These are phyloP conservation scores for Conger conger DNA, from an alignment of 2,113 vertebrate genomes.

Conservation along the genomic window DNA sequence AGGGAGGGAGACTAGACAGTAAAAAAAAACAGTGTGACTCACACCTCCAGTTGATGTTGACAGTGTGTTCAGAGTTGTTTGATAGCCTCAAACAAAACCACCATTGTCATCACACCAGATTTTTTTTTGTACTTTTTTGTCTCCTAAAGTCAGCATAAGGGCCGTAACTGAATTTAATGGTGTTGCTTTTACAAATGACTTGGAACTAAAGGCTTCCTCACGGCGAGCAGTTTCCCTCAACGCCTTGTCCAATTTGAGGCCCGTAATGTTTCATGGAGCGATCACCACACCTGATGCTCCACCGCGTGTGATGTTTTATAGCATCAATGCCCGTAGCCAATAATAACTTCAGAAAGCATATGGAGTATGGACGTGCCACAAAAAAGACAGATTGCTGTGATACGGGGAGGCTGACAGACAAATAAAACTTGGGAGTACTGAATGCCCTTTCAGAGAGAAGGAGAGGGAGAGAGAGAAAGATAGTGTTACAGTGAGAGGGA, in stretches of 20 bases:
- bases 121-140: background rate
- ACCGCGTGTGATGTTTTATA: background rate
- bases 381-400: background rate
- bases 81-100: background rate
- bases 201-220: background rate
- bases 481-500: background rate
- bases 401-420: background rate
- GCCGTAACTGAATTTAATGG: slow-evolving; percentile 25
- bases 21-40: too few relatives aligned
- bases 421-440: background rate
- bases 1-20: too few relatives aligned
- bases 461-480: background rate
- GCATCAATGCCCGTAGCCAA: background rate
- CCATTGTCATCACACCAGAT: background rate
- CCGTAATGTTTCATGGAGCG: slow-evolving; percentile 16
- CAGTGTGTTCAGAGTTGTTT: background rate
- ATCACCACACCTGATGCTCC: background rate
- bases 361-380: background rate
- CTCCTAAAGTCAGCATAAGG: background rate
- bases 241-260: background rate
- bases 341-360: background rate
- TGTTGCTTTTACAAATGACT: slow-evolving; percentile 19
- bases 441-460: background rate
- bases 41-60: too few relatives aligned
- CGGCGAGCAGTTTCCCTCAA: background rate